A percentile compares a stretch with the other conserved stretches of the same genome.
Conservation (phyloP, 2,113 vertebrate species). For the Lamprotornis superbus region DNA sequence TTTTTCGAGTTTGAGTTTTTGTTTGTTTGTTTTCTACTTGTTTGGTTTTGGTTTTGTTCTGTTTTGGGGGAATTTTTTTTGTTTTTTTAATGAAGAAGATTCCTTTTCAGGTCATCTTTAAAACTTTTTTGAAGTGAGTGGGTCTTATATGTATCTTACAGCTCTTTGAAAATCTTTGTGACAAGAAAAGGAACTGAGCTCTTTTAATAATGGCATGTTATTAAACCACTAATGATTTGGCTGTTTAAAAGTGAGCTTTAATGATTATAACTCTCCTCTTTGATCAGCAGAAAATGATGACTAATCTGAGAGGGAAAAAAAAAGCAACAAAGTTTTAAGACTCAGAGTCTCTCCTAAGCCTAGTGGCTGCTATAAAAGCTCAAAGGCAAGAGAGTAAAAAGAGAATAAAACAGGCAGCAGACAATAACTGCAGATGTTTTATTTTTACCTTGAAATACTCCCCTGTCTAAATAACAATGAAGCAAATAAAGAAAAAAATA, state of each 20-base stretch:
- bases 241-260: slow-evolving; percentile 36
- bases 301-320: neutral
- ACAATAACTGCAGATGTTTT: neutral
- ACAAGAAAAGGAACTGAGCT: neutral
- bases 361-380: neutral
- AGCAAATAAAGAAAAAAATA: neutral
- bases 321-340: neutral
- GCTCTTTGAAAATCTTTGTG: slow-evolving; percentile 31
- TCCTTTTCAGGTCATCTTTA: slow-evolving; percentile 7
- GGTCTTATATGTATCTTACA: neutral
- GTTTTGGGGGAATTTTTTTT: too few species aligned
- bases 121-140: neutral
- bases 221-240: slow-evolving; percentile 52
- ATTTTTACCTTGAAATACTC: neutral
- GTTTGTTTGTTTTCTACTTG: neutral
- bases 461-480: neutral
- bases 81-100: neutral
- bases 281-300: slow-evolving; percentile 35
- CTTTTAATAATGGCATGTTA: slow-evolving; percentile 36
- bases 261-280: slow-evolving; percentile 13
- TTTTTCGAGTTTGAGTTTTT: neutral
- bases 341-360: neutral
- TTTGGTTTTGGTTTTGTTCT: neutral
- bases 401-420: neutral
- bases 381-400: neutral